phyloP scores from a whole-genome alignment of 2,797 vertebrate genomes.

The Fringilla coelebs region DNA sequence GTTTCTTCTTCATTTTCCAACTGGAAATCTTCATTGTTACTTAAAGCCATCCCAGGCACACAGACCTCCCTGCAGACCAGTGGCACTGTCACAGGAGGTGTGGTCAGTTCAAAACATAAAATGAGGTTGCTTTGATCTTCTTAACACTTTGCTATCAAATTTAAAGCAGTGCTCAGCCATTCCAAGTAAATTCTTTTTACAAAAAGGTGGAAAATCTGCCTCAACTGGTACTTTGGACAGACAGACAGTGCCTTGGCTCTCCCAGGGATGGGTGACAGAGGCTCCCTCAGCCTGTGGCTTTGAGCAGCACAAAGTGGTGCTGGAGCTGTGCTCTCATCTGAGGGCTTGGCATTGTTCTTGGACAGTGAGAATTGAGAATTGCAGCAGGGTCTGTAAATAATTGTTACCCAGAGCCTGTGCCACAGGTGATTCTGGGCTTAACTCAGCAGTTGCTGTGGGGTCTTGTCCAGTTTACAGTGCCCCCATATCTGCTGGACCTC shows the following conservation, averaged over 20 bases:
- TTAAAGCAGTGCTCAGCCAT: not conserved
- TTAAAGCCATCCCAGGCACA: not conserved
- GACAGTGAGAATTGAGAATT: not conserved
- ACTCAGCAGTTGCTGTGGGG: not conserved
- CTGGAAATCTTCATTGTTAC: not conserved
- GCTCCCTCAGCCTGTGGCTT: not conserved
- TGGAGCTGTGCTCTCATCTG: not conserved
- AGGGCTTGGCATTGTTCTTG: not conserved
- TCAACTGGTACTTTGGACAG: not conserved
- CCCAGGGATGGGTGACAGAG: rapidly evolving
- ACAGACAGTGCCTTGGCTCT: not conserved
- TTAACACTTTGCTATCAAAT: not conserved
- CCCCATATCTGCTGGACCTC: too few relatives aligned
- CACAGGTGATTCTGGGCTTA: not conserved
- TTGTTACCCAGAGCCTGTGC: not conserved
- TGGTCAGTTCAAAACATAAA: too few relatives aligned
- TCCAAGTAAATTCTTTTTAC: not conserved
- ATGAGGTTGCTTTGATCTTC: slow-evolving; percentile 15
- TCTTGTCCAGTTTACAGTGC: not conserved
- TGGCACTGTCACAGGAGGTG: too few relatives aligned
- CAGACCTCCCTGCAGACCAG: not conserved
- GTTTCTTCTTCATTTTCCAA: not conserved
- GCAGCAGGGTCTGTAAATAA: not conserved
- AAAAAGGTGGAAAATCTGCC: not conserved
- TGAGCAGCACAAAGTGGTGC: not conserved